Base-by-base conservation (phyloP, 2,113 vertebrate species). In the Atractosteus spatula region DNA sequence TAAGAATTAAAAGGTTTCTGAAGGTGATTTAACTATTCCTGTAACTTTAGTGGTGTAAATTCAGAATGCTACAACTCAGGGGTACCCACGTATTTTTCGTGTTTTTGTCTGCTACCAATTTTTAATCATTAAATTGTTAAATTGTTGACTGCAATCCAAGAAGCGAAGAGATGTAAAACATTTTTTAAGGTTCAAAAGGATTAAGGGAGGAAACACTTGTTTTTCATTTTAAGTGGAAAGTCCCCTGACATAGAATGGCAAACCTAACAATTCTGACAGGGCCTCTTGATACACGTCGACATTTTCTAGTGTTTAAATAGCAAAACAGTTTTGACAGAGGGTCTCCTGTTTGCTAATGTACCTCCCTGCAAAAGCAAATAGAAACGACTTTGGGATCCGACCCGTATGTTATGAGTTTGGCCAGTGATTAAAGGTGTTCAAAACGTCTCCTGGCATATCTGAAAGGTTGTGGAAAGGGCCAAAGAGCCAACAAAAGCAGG, bases 401-500 rank as follows among this genome's bases (percentile, higher is more conserved):
- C 57, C 66, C 66, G 59, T 61, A 62, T 47, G 56, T 17, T 57
- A 62, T 41, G 56, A 61, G 56, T 43, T 73, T 73, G 66, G 72
- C 72, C 29, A 47, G 57, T n/a, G 72, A 69, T 74, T 68, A 69
- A 69, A 62, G 59, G 56, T 17, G 59, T 59, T 59, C 17, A 14
- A 59, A 55, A 55, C 43, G 66, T 68, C 57, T 74, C 59, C 59
- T 74, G 66, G 29, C 47, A 10, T 43, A 55, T 59, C 55, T n/a
- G 69, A 42, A 63, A 7, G 71, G 71, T 29, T 55, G 47, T 17
- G 14, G 72, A 29, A 44, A 54, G 16, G 14, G 72, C 43, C 66
- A 17, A 16, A n/a, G 44, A 14, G 59, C 66, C 44, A 63, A 66
- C 66, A 63, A 62, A 74, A 74, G 66, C 72, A n/a, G 8, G 71